Evolutionary conservation across 1,140 invertebrate species (phyloP).

Genomic region (Hydropsyche tenuis): DNA sequence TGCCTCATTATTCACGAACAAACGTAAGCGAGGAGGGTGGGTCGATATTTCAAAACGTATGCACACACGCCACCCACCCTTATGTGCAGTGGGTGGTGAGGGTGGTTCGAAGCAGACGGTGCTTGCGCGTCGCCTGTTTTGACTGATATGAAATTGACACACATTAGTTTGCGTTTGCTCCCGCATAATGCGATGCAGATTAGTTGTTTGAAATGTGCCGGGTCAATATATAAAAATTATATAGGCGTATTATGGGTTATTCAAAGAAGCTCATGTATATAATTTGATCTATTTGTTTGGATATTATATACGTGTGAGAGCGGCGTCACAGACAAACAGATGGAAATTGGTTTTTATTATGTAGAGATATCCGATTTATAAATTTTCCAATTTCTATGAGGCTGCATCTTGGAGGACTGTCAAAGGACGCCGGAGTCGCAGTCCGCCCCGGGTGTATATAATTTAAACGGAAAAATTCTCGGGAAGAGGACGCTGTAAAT

Average conservation of each 20-base stretch:
- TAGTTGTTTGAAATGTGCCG: too few species aligned
- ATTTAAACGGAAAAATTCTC: not conserved
- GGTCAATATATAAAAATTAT: too few species aligned
- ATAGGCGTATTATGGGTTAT: too few species aligned
- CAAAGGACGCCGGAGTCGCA: not conserved
- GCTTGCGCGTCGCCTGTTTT: not conserved
- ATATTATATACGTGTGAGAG: too few species aligned
- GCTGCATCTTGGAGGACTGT: too few species aligned
- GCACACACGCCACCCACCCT: not conserved
- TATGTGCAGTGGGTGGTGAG: not conserved
- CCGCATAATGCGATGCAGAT: too few species aligned
- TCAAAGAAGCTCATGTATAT: too few species aligned
- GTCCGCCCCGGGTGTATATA: not conserved
- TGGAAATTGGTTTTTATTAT: too few species aligned
- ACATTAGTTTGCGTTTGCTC: slow-evolving; percentile 5
- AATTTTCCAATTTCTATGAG: too few species aligned
- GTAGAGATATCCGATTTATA: too few species aligned
- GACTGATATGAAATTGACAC: slow-evolving; percentile 18
- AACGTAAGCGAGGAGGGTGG: not conserved
- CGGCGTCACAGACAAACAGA: too few species aligned
- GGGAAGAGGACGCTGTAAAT: not conserved
- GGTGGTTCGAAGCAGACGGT: not conserved
- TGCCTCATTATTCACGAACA: slow-evolving; percentile 20
- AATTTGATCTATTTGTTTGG: too few species aligned
- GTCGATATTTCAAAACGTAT: slow-evolving; percentile 22